phyloP scores from a whole-genome alignment of 2,888 invertebrate species.

The Chaitophorus viminalis region DNA sequence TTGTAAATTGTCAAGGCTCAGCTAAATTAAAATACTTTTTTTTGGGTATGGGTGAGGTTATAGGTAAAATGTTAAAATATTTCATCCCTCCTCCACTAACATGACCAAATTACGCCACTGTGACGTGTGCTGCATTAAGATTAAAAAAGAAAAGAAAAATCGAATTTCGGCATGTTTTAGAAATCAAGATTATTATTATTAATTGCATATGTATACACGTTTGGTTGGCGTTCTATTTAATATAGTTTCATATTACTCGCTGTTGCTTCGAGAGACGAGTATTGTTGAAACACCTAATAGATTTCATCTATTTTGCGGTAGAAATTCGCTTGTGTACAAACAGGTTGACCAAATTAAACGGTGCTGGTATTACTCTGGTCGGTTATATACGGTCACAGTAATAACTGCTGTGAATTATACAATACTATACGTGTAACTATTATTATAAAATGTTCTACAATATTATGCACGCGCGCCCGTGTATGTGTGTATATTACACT shows the following conservation, averaged over 20 bases:
- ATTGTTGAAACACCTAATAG: too few species aligned
- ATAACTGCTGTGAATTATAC: background rate
- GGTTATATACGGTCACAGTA: slow-evolving; percentile 36
- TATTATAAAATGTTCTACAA: background rate
- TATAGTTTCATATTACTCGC: background rate
- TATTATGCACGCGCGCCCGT: background rate
- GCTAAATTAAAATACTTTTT: too few species aligned
- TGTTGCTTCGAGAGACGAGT: too few species aligned
- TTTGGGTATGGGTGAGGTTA: too few species aligned
- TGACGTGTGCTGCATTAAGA: background rate
- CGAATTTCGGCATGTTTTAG: background rate
- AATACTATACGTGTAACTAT: background rate
- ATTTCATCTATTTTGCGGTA: background rate
- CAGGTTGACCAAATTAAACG: slow-evolving; percentile 56
- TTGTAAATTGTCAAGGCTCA: too few species aligned
- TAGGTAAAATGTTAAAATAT: too few species aligned
- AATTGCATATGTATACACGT: background rate
- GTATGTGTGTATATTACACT: background rate
- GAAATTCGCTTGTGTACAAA: slow-evolving; percentile 18
- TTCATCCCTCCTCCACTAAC: too few species aligned
- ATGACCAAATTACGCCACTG: too few species aligned
- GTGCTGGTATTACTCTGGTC: slow-evolving; percentile 22
- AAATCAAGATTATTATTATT: background rate
- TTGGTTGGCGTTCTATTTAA: background rate
- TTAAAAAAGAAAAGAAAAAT: background rate